Evolutionary conservation across 1,140 invertebrate species (phyloP).

Genomic region (Drosophila bifasciata): DNA sequence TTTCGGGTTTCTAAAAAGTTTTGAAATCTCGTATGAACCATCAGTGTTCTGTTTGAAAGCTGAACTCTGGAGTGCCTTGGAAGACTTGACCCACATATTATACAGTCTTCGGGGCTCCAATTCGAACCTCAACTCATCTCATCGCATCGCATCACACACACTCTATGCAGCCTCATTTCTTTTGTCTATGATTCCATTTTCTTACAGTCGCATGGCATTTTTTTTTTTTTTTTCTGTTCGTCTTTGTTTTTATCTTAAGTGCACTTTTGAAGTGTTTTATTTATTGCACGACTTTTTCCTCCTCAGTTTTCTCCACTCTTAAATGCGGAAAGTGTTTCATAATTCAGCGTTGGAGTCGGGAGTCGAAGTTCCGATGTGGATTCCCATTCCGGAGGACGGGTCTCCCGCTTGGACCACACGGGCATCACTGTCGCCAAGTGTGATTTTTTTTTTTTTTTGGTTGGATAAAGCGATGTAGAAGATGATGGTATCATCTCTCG

Average conservation of each 20-base stretch:
- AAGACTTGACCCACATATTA: conserved; percentile 64
- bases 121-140: conserved; percentile 13
- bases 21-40: background rate
- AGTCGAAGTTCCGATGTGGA: conserved; percentile 26
- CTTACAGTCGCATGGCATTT: conserved; percentile 26
- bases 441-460: conserved; percentile 18
- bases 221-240: conserved; percentile 13
- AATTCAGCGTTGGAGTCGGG: conserved; percentile 47
- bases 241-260: conserved; percentile 70
- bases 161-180: conserved; percentile 21
- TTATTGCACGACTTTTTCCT: conserved; percentile 75
- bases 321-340: conserved; percentile 71
- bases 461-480: conserved; percentile 14
- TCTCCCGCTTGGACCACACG: conserved; percentile 64
- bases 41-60: background rate
- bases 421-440: conserved; percentile 72
- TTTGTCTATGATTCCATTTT: conserved; percentile 41
- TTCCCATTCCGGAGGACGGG: conserved; percentile 22
- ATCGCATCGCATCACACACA: conserved; percentile 18
- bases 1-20: no score
- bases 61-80: conserved; percentile 9
- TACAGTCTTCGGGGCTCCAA: conserved; percentile 26
- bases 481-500: conserved; percentile 71
- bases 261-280: conserved; percentile 79
- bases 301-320: conserved; percentile 24